Evolutionary conservation across 2,113 vertebrate genomes (phyloP), one percentile per base, ranked within the genome.

Genomic region (Python bivittatus): DNA sequence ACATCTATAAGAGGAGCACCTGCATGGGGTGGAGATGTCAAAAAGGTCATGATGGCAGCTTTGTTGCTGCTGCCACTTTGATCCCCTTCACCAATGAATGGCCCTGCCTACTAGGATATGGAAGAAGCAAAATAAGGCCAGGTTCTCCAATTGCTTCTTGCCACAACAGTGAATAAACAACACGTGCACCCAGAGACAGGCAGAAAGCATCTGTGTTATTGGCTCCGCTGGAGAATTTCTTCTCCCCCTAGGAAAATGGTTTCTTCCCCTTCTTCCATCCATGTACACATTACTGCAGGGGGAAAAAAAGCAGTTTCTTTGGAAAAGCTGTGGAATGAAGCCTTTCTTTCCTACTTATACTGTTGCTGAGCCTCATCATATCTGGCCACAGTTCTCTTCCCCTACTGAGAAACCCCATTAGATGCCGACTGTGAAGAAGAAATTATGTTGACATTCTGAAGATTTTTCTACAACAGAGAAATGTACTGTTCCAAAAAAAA

Each of bases 401-500:
- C 42, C 42, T 84, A 60, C 20, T 23, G 68, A 60, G 68, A 88
- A 58, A 84, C 60, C 17, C 12, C 85, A 88, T 88, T 56, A 79
- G 64, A 88, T 60, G 72, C 42, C 29, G 48, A 92, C 54, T 33
- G 54, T 48, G 91, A 84, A 56, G 54, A 44, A 88, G 64, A 84
- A 88, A 92, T 83, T 84, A 92, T 56, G 48, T 38, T 60, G 54
- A 60, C 29, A 52, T 88, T n/a, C 91, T 92, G 86, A 84, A 86
- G 20, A 33, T 61, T 57, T 86, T 52, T 29, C 57, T 64, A n/a
- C 10, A 64, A 29, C 58, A 58, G 91, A 44, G 64, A 88, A 92
- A 83, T 88, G 44, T 88, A 83, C 38, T 88, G 86, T n/a, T 92
- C 38, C 25, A 15, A 61, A 88, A 54, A 83, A 33, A 13, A 15